Conservation (phyloP, 2,797 vertebrate species). For the Protonibea diacanthus region DNA sequence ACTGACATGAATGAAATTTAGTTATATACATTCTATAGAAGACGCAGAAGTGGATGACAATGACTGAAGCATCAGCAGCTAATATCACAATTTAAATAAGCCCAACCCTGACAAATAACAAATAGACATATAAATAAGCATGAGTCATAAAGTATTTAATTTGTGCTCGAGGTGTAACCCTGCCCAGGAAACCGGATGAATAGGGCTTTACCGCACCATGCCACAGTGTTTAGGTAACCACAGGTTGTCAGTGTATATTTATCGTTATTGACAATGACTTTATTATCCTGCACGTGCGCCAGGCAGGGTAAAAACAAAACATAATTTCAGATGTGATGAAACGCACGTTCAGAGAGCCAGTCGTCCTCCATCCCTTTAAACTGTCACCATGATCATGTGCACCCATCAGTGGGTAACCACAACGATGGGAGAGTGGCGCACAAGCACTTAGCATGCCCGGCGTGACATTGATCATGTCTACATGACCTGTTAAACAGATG, state of each 20-base stretch:
- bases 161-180: slow-evolving; percentile 10
- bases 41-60: background rate
- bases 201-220: slow-evolving; percentile 15
- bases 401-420: slow-evolving; percentile 50
- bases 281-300: slow-evolving; percentile 24
- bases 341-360: slow-evolving; percentile 13
- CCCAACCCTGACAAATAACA: slow-evolving; percentile 38
- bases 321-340: slow-evolving; percentile 19
- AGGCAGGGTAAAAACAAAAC: slow-evolving; percentile 5
- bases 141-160: slow-evolving; percentile 45
- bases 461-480: slow-evolving; percentile 46
- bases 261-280: slow-evolving; percentile 44
- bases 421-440: slow-evolving; percentile 34
- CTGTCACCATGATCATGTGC: slow-evolving; percentile 43
- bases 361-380: slow-evolving; percentile 36
- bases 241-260: slow-evolving; percentile 43
- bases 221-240: slow-evolving; percentile 43
- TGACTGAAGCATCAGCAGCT: background rate
- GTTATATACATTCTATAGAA: background rate
- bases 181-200: slow-evolving; percentile 34
- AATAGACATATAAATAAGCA: slow-evolving; percentile 20
- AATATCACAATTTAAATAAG: slow-evolving; percentile 8
- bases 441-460: slow-evolving; percentile 31
- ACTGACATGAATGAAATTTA: background rate
- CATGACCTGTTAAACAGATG: slow-evolving; percentile 26